Base-by-base conservation (phyloP, 2,113 vertebrate species). In the Thinocorus orbignyianus region DNA sequence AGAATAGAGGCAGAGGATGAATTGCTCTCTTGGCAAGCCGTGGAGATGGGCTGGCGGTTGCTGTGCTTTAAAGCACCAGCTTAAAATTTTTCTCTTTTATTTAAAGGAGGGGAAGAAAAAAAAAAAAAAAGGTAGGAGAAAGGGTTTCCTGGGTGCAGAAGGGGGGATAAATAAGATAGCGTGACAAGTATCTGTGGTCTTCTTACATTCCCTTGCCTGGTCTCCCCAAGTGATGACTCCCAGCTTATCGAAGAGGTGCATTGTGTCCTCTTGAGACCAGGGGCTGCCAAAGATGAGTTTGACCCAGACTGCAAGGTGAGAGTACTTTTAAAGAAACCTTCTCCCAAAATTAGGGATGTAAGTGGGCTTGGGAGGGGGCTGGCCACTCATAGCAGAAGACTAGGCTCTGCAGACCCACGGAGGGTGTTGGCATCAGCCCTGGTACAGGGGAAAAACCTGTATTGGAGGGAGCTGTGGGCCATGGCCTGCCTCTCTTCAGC, bases 1-100 rank as follows among this genome's bases (percentile, higher is more conserved):
- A 95, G 95, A 96, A 95, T 91, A 93, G 90, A 84, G 81, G 46
- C 89, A 76, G 80, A 90, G 92, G 88, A 96, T 96, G 96, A 95
- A 97, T 97, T 97, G 96, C 95, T 95, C 88, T 95, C 96, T 92
- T 97, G 96, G 93, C 93, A 94, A 92, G 92, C 89, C 90, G 52
- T 80, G 81, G 90, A 95, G 94, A 95, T 92, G 93, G 84, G 66
- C 65, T 93, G 82, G 83, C 73, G 1, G 90, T 94, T 92, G 93
- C 93, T 94, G 88, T 82, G 80, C 94, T 94, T 96, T 96, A 97
- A 95, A 95, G 93, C 86, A 84, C 92, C 93, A 86, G 94, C 87
- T 94, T 96, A 95, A 97, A 96, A 74, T 93, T 93, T 96, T 90
- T 95, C 55, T 22, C 92, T 84, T 95, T 97, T 81, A 79, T 94